Percentiles rank a stretch among this genome's conserved stretches.
These are phyloP conservation scores for Pseudachorutes palmiensis DNA, from an alignment of 1,140 invertebrate species.

Conservation along the genomic window DNA sequence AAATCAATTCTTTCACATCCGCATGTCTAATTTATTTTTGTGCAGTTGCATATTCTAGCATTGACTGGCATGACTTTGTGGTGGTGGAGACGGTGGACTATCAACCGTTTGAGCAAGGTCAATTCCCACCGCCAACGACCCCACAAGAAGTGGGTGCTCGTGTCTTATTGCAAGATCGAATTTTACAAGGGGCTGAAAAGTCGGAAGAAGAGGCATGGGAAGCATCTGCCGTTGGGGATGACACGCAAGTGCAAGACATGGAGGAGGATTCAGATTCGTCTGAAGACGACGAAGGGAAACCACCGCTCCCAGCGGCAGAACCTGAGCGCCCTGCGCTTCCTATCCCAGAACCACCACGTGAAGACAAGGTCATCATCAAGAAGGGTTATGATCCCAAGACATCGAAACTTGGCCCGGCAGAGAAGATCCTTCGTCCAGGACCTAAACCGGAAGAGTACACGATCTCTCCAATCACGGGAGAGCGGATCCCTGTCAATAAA, in stretches of 20 bases:
- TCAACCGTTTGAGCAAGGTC: constrained; percentile 88
- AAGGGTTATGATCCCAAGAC: constrained; percentile 95
- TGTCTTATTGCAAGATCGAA: constrained; percentile 70
- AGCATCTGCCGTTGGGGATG: constrained; percentile 43
- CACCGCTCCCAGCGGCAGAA: constrained; percentile 34
- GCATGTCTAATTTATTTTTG: constrained; percentile 33
- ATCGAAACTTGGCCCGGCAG: constrained; percentile 43
- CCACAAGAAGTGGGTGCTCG: constrained; percentile 92
- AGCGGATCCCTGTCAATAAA: constrained; percentile 92
- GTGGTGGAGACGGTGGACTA: constrained; percentile 99
- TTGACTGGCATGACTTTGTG: constrained; percentile 99
- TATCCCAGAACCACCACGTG: constrained; percentile 70
- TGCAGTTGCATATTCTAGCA: constrained; percentile 86
- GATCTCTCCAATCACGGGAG: constrained; percentile 96
- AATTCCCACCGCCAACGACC: constrained; percentile 92
- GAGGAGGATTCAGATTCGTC: constrained; percentile 61
- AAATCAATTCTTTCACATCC: neutral
- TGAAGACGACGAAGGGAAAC: constrained; percentile 64
- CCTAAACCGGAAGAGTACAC: constrained; percentile 71
- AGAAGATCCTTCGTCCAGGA: constrained; percentile 49
- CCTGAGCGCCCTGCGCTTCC: constrained; percentile 39
- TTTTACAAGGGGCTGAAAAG: constrained; percentile 41
- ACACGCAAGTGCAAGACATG: constrained; percentile 66
- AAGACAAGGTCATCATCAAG: constrained; percentile 91
- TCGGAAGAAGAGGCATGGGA: constrained; percentile 59